Evolutionary conservation across 2,113 vertebrate species (phyloP).

Genomic region (Semicossyphus pulcher): DNA sequence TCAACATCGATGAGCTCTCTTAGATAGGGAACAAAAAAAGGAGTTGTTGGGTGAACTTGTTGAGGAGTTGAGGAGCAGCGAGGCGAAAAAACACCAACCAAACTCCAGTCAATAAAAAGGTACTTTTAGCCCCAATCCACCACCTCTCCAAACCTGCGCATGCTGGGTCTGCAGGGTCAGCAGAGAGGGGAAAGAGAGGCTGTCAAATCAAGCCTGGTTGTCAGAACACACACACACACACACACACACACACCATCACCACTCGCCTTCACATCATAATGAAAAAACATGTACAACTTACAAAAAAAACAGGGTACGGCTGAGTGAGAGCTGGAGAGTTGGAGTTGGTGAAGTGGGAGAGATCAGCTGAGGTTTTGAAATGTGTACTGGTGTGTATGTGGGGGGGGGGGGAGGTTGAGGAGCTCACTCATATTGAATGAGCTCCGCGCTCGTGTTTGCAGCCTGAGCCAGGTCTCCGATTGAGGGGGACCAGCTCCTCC

Average conservation of each 20-base stretch:
- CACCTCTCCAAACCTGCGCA: neutral
- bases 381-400: slow-evolving; percentile 31
- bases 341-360: slow-evolving; percentile 27
- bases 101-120: slow-evolving; percentile 20
- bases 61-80: neutral
- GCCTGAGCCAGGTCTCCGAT: slow-evolving; percentile 52
- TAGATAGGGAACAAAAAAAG: neutral
- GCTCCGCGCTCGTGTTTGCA: slow-evolving; percentile 32
- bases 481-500: slow-evolving; percentile 64
- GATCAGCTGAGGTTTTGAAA: slow-evolving; percentile 37
- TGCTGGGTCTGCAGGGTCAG: slow-evolving; percentile 51
- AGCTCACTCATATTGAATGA: slow-evolving; percentile 59
- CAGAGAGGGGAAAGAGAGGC: slow-evolving; percentile 35
- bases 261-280: slow-evolving; percentile 27
- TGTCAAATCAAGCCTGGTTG: slow-evolving; percentile 68
- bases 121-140: slow-evolving; percentile 15
- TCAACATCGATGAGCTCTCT: slow-evolving; percentile 42
- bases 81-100: slow-evolving; percentile 29
- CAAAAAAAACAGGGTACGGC: slow-evolving; percentile 41
- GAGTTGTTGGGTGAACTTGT: slow-evolving; percentile 6
- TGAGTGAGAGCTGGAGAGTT: slow-evolving; percentile 27
- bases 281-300: slow-evolving; percentile 28
- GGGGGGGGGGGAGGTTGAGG: neutral
- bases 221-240: slow-evolving; percentile 36
- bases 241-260: slow-evolving; percentile 7